Evolutionary conservation across 2,113 vertebrate genomes (phyloP).

Genomic region (Forbesichthys agassizii): DNA sequence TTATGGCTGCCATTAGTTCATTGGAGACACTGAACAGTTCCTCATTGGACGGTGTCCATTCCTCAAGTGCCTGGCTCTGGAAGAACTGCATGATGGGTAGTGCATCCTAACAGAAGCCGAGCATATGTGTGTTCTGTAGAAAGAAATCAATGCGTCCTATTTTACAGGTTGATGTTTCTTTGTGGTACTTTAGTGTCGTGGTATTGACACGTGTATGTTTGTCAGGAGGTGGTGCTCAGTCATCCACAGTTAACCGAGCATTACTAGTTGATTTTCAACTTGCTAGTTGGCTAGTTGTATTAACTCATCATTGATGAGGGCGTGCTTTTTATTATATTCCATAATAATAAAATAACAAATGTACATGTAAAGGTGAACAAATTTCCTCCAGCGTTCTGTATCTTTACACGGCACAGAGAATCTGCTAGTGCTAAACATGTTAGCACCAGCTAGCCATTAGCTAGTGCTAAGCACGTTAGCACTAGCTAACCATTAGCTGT

Average conservation of each 20-base stretch:
- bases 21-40: too few relatives aligned
- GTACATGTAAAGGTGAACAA: too few relatives aligned
- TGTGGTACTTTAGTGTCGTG: not conserved
- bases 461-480: too few relatives aligned
- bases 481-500: not conserved
- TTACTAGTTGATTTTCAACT: not conserved
- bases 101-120: not conserved
- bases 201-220: not conserved
- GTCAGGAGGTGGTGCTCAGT: not conserved
- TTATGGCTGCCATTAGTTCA: too few relatives aligned
- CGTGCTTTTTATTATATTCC: too few relatives aligned
- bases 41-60: not conserved
- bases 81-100: not conserved
- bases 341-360: too few relatives aligned
- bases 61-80: conserved; percentile 48
- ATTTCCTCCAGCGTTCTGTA: too few relatives aligned
- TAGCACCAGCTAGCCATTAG: too few relatives aligned
- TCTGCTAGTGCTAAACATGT: too few relatives aligned
- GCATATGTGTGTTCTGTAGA: not conserved
- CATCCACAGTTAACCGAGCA: not conserved
- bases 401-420: too few relatives aligned
- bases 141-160: not conserved
- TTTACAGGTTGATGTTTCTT: conserved; percentile 15
- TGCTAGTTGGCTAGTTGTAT: too few relatives aligned
- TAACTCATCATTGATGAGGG: too few relatives aligned